Conservation (phyloP, 1,140 invertebrate species). For the Antheraea pernyi region DNA sequence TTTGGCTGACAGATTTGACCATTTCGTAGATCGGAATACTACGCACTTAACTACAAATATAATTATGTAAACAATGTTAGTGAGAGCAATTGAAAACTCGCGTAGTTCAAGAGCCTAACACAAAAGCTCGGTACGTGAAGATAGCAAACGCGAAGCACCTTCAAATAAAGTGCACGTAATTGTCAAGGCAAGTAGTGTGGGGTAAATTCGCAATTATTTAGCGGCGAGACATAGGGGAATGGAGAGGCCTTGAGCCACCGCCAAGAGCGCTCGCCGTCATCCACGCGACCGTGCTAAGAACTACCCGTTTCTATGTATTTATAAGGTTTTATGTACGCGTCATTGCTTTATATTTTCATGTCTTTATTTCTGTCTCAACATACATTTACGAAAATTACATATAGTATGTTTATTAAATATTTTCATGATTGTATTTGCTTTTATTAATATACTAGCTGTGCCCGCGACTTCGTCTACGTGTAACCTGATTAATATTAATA, state of each 20-base stretch:
- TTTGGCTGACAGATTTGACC: no score
- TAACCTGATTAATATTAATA: no score
- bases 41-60: no score
- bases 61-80: neutral
- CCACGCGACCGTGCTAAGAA: slow-evolving; percentile 41
- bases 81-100: neutral
- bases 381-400: neutral
- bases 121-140: slow-evolving; percentile 26
- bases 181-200: slow-evolving; percentile 53
- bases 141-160: slow-evolving; percentile 35
- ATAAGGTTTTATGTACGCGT: slow-evolving; percentile 29
- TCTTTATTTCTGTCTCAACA: neutral
- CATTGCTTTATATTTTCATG: neutral
- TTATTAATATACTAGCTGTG: no score
- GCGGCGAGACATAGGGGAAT: slow-evolving; percentile 60
- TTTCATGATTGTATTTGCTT: no score
- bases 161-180: slow-evolving; percentile 61
- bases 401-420: no score
- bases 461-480: no score
- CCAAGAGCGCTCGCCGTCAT: slow-evolving; percentile 40
- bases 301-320: slow-evolving; percentile 34
- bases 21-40: no score
- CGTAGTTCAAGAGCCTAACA: neutral
- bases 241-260: slow-evolving; percentile 53
- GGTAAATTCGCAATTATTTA: slow-evolving; percentile 58